Evolutionary conservation across 2,888 invertebrate genomes (phyloP).

Genomic region (Quadroppia sp.): DNA sequence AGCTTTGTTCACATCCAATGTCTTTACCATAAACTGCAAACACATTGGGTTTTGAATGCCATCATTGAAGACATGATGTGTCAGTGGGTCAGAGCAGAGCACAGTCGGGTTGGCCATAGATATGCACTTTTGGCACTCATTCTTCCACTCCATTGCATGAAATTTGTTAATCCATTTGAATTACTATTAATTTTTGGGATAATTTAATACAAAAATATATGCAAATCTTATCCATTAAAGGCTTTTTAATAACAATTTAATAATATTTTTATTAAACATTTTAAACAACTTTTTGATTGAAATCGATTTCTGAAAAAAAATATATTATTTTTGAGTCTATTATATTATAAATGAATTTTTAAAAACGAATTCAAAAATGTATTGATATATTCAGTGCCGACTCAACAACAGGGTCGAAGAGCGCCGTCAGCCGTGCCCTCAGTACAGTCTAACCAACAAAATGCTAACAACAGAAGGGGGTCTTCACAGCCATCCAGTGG

Average conservation of each 20-base stretch:
- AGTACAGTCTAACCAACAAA: slow-evolving; percentile 13
- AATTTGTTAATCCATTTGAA: too few relatives aligned
- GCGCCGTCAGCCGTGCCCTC: not conserved
- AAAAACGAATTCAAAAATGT: not conserved
- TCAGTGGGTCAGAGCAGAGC: slow-evolving; percentile 33
- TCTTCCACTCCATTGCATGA: slow-evolving; percentile 5
- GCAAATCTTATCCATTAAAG: too few relatives aligned
- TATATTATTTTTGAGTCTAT: too few relatives aligned
- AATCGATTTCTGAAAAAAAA: too few relatives aligned
- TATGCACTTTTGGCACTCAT: not conserved
- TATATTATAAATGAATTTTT: not conserved
- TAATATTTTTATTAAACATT: too few relatives aligned
- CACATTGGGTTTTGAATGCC: too few relatives aligned
- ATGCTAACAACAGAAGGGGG: slow-evolving; percentile 10
- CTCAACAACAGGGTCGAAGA: slow-evolving; percentile 31
- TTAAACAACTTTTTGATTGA: too few relatives aligned
- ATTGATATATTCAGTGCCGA: not conserved
- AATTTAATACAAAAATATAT: not conserved
- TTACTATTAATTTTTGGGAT: not conserved
- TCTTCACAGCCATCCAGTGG: not conserved
- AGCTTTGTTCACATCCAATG: not conserved
- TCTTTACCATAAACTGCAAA: not conserved
- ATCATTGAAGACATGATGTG: slow-evolving; percentile 22
- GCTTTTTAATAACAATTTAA: too few relatives aligned
- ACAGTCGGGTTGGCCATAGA: not conserved